Evolutionary conservation across 2,888 invertebrate species (phyloP).

Genomic region (Homarus gammarus): DNA sequence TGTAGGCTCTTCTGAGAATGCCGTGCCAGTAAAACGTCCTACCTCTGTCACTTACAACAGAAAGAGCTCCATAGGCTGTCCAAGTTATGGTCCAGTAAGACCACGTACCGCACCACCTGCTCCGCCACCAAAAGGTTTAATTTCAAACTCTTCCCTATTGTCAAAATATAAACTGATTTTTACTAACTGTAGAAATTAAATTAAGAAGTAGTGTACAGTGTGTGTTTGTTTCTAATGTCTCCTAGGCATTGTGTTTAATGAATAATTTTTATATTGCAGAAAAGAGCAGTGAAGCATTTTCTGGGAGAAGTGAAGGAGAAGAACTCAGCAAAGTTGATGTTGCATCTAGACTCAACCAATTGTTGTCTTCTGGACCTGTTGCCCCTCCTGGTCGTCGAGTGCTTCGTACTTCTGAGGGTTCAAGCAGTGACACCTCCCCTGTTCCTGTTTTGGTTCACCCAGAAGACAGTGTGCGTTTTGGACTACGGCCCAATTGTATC

Average conservation of each 20-base stretch:
- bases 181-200: no score
- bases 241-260: not conserved
- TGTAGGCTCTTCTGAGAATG: constrained; percentile 27
- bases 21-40: constrained; percentile 10
- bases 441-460: constrained; percentile 73
- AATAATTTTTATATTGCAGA: constrained; percentile 43
- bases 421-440: constrained; percentile 71
- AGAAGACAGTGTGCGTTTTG: constrained; percentile 47
- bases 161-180: not conserved
- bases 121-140: constrained; percentile 70
- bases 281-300: constrained; percentile 33
- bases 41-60: constrained; percentile 20
- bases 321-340: constrained; percentile 64
- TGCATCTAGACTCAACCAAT: constrained; percentile 71
- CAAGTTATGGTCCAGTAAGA: constrained; percentile 40
- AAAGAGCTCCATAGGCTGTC: constrained; percentile 52
- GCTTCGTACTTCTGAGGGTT: constrained; percentile 70
- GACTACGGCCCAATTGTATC: constrained; percentile 29
- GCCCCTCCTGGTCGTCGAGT: constrained; percentile 68
- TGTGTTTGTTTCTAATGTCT: not conserved
- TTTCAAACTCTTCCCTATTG: not conserved
- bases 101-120: constrained; percentile 74
- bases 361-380: constrained; percentile 67
- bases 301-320: constrained; percentile 23
- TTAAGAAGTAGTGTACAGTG: no score